Base-by-base conservation (phyloP, 2,113 vertebrate genomes). In the Myiozetetes cayanensis region DNA sequence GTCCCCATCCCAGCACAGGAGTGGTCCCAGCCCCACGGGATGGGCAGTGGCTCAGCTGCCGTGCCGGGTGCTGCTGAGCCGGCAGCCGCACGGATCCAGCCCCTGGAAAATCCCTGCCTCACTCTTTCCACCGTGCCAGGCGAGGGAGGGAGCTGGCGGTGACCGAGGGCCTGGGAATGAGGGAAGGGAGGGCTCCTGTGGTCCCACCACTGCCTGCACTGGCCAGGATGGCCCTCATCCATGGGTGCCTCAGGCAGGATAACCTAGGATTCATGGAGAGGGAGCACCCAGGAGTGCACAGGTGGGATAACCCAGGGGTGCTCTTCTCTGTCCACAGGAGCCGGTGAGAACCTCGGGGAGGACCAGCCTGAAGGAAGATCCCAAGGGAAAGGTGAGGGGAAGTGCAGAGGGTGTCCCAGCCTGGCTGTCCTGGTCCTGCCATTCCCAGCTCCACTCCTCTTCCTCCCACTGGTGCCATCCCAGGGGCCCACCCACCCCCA, bases 311-410 rank as follows among this genome's bases (percentile, higher is more conserved):
- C 23, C 23, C n/a, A 25, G 58, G n/a, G n/a, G n/a, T 19, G 71
- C 76, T 85, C 39, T 50, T 16, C 56, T 88, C 8, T 94, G 81
- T 90, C 68, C 25, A 7, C 84, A 98, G 98, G 97, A 97, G 72
- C 90, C 97, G 0, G 8, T 12, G 2, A 97, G 90, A 74, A 33
- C 85, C 53, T 70, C 70, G 0, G 95, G 96, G 66, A 97, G 95
- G 73, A 83, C 13, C 46, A 39, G 12, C 22, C 74, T 56, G 82
- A 96, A 96, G 76, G 61, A 88, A 31, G 94, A 97, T 12, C 84
- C 23, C 4, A 70, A 44, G 78, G 61, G 91, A 12, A 97, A 97
- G 98, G 98, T 98, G 93, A 94, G 85, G 37, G 27, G 63, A 35
- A 19, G 17, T 59, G 47, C 55, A n/a, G 4, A 14, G 66, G 9